These are phyloP conservation scores for Crotalus horridus DNA, from an alignment of 2,113 vertebrate genomes.

Conservation along the genomic window DNA sequence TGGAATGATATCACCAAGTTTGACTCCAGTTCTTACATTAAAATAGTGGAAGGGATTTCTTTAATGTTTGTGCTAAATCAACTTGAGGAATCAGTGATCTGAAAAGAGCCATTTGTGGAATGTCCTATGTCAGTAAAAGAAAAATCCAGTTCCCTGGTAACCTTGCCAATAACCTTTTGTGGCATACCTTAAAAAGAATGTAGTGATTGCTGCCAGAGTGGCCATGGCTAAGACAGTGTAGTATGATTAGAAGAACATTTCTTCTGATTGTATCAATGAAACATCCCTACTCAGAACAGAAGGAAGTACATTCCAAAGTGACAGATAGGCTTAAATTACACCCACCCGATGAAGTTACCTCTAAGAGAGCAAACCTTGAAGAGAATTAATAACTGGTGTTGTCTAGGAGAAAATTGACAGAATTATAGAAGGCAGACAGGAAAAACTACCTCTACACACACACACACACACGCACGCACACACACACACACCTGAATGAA, in stretches of 20 bases:
- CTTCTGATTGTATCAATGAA: not conserved
- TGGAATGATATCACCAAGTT: fast-evolving
- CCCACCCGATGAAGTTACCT: not conserved
- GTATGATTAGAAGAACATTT: not conserved
- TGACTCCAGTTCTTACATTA: fast-evolving
- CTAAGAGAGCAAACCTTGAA: fast-evolving
- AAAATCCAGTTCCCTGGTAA: fast-evolving
- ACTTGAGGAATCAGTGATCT: fast-evolving
- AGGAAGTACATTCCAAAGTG: not conserved
- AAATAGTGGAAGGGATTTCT: fast-evolving
- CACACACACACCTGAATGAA: not conserved
- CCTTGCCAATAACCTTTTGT: fast-evolving
- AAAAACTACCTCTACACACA: no score
- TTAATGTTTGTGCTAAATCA: not conserved
- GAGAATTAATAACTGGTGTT: not conserved
- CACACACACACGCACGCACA: no score
- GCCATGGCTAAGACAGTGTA: not conserved
- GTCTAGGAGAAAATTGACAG: not conserved
- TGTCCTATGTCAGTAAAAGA: fast-evolving
- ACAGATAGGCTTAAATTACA: not conserved
- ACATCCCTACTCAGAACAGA: fast-evolving
- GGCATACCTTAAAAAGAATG: fast-evolving
- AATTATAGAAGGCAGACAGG: not conserved
- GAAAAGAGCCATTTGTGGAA: fast-evolving
- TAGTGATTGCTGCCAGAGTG: not conserved